Evolutionary conservation across 1,140 invertebrate species (phyloP).

Genomic region (Teleopsis dalmanni): DNA sequence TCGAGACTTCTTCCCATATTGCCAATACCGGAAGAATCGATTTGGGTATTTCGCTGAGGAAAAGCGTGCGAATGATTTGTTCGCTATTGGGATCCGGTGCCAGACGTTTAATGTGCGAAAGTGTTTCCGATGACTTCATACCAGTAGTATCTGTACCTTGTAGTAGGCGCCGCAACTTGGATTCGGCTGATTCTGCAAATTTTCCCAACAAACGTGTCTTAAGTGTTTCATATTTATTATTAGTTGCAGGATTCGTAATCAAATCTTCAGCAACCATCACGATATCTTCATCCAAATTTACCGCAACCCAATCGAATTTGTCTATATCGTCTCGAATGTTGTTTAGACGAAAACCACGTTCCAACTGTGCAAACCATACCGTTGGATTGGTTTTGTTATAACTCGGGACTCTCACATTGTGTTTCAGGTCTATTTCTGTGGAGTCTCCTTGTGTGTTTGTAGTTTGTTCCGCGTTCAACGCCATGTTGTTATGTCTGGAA

Average conservation of each 20-base stretch:
- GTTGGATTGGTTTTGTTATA: no score
- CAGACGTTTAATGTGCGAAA: neutral
- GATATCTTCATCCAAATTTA: constrained; percentile 8
- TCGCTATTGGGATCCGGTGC: neutral
- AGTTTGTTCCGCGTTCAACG: no score
- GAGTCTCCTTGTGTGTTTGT: no score
- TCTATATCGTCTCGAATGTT: constrained; percentile 3
- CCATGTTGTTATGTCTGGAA: no score
- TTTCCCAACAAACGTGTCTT: constrained; percentile 2
- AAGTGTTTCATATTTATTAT: constrained; percentile 1
- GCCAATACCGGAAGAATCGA: no score
- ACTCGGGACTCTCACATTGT: no score
- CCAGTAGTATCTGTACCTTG: constrained; percentile 5
- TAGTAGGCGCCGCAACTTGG: constrained; percentile 2
- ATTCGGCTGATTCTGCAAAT: constrained; percentile 9
- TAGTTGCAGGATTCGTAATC: neutral
- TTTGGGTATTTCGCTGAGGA: no score
- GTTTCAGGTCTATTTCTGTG: no score
- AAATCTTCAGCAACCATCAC: constrained; percentile 8
- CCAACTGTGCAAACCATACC: constrained; percentile 14
- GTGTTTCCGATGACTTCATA: constrained; percentile 3
- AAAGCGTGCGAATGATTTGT: neutral
- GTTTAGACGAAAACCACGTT: constrained; percentile 7
- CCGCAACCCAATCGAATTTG: constrained; percentile 8
- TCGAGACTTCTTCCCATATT: no score